These are phyloP conservation scores for Phyllotis vaccarum DNA, from an alignment of 2,797 vertebrate genomes.

Conservation along the genomic window DNA sequence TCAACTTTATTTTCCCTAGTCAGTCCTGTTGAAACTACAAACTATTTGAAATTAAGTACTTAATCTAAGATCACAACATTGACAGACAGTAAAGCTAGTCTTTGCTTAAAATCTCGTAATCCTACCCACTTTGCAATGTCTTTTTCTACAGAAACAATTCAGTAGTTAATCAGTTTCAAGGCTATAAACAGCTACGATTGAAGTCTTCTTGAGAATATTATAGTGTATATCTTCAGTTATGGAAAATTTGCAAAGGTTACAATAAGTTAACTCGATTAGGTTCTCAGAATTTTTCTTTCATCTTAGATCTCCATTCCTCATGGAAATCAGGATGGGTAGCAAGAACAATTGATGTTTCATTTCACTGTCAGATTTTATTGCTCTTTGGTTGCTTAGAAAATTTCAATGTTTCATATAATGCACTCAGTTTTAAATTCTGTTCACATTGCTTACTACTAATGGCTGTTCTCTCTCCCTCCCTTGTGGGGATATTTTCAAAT, in stretches of 20 bases:
- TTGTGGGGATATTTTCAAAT: too few relatives aligned
- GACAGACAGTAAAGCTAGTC: neutral
- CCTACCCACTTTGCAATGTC: neutral
- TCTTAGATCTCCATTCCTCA: conserved; percentile 26
- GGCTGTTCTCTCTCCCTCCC: neutral
- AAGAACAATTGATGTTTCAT: neutral
- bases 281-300: conserved; percentile 44
- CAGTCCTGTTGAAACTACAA: neutral
- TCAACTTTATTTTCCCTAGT: conserved; percentile 25
- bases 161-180: conserved; percentile 41
- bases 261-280: neutral
- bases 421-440: neutral
- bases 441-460: conserved; percentile 2
- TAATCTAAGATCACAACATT: neutral
- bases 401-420: conserved; percentile 19
- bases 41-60: conserved; percentile 19
- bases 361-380: conserved; percentile 24
- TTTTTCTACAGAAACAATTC: conserved; percentile 16
- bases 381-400: conserved; percentile 20
- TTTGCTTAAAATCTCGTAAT: neutral
- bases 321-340: neutral
- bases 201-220: conserved; percentile 31
- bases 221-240: conserved; percentile 35
- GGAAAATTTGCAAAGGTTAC: conserved; percentile 35
- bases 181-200: conserved; percentile 26